Evolutionary conservation across 2,797 vertebrate genomes (phyloP).

Genomic region (Echeneis naucrates): DNA sequence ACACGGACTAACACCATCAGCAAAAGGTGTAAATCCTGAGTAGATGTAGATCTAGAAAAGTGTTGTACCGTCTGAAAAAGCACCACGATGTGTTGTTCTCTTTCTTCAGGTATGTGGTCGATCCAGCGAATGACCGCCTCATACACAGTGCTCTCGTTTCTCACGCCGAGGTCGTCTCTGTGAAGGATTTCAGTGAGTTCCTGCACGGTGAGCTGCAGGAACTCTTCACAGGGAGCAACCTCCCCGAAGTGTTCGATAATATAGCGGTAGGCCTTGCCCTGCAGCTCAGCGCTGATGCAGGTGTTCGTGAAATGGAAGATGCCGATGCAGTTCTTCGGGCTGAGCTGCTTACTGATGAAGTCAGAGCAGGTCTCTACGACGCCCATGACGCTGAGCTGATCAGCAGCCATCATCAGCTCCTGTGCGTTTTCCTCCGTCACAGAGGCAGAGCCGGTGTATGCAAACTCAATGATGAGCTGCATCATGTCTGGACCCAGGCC

Average conservation of each 20-base stretch:
- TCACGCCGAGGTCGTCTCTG: constrained; percentile 85
- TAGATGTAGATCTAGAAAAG: not conserved
- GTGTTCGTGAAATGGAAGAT: constrained; percentile 82
- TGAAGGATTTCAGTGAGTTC: constrained; percentile 81
- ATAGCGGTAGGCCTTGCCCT: constrained; percentile 75
- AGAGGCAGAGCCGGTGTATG: constrained; percentile 29
- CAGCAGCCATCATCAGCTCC: constrained; percentile 80
- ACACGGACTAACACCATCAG: no score
- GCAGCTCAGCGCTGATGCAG: constrained; percentile 72
- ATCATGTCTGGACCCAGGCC: constrained; percentile 41
- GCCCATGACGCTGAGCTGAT: constrained; percentile 82
- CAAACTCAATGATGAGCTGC: constrained; percentile 49
- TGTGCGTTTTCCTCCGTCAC: constrained; percentile 74
- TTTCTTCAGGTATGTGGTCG: not conserved
- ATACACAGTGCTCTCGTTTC: constrained; percentile 66
- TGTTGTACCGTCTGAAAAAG: constrained; percentile 60
- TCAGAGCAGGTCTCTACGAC: constrained; percentile 79
- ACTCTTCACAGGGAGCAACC: constrained; percentile 75
- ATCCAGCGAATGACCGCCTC: constrained; percentile 63
- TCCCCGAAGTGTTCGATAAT: constrained; percentile 87
- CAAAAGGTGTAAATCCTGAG: not conserved
- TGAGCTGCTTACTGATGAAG: constrained; percentile 82
- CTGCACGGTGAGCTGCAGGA: constrained; percentile 62
- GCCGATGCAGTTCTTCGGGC: constrained; percentile 85
- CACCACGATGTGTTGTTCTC: not conserved